phyloP scores from a whole-genome alignment of 2,797 vertebrate genomes.

The Fringilla coelebs region DNA sequence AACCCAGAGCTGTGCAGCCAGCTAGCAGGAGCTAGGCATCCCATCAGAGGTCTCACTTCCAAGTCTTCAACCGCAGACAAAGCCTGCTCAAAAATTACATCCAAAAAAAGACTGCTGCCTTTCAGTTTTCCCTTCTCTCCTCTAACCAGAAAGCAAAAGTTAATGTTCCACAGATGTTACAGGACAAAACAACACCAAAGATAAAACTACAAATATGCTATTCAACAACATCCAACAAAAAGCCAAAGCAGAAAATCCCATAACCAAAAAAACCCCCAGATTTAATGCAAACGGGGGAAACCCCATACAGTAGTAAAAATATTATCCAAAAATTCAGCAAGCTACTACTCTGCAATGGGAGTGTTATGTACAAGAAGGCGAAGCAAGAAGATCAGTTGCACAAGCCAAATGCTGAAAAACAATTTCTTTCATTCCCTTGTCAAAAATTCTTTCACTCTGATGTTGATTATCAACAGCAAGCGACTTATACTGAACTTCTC shows the following conservation, averaged over 20 bases:
- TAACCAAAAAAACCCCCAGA: not conserved
- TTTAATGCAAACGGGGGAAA: not conserved
- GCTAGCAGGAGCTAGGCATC: not conserved
- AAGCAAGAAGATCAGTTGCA: not conserved
- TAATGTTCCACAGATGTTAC: slow-evolving; percentile 5
- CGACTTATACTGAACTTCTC: not conserved
- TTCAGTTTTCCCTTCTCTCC: not conserved
- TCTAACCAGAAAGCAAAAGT: not conserved
- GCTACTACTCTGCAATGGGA: not conserved
- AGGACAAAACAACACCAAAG: not conserved
- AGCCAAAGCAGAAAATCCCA: not conserved
- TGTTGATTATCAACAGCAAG: not conserved
- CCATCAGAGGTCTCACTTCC: not conserved
- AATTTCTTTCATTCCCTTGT: not conserved
- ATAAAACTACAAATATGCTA: not conserved
- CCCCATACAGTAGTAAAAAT: not conserved
- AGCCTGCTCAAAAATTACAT: not conserved
- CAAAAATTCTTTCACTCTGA: not conserved
- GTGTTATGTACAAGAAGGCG: not conserved
- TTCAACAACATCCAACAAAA: not conserved
- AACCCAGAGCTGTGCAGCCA: not conserved
- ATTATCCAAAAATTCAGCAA: not conserved
- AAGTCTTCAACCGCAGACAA: not conserved
- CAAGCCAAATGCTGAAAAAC: not conserved
- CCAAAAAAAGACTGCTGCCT: not conserved